A percentile compares a stretch with the other conserved stretches of the same genome.
phyloP scores from a whole-genome alignment of 2,113 vertebrate species.

The Sebastes fasciatus region DNA sequence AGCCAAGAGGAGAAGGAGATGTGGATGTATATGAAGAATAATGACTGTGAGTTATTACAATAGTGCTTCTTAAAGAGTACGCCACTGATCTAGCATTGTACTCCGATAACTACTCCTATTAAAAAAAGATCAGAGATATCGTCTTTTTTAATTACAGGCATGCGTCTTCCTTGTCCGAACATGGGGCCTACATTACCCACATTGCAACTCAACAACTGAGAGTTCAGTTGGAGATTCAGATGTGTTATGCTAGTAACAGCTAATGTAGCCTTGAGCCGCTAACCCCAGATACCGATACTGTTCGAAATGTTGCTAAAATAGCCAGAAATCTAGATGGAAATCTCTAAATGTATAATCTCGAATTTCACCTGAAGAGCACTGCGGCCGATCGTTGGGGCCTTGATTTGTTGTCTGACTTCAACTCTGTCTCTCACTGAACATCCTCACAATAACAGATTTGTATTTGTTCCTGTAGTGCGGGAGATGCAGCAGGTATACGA shows the following conservation, averaged over 20 bases:
- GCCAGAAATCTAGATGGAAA: neutral
- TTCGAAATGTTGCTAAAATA: neutral
- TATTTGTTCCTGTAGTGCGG: conserved; percentile 80
- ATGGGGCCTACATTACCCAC: neutral
- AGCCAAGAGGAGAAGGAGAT: conserved; percentile 95
- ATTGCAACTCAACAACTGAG: neutral
- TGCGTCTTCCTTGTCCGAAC: neutral
- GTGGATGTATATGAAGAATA: conserved; percentile 99
- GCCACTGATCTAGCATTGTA: neutral
- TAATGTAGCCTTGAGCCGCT: neutral
- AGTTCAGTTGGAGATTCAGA: neutral
- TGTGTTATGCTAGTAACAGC: neutral
- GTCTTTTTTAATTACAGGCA: neutral
- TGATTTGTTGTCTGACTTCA: neutral
- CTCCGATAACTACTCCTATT: too few species aligned
- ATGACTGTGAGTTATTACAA: conserved; percentile 88
- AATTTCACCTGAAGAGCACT: too few species aligned
- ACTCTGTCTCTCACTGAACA: neutral
- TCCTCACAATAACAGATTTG: neutral
- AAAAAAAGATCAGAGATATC: neutral
- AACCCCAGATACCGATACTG: neutral
- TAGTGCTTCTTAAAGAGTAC: neutral
- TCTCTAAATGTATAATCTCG: neutral
- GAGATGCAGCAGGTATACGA: conserved; percentile 97
- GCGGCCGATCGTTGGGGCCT: neutral